Percentiles rank a stretch among this genome's conserved stretches.
These are phyloP conservation scores for Hassar affinis DNA, from an alignment of 2,113 vertebrate genomes.

Conservation along the genomic window DNA sequence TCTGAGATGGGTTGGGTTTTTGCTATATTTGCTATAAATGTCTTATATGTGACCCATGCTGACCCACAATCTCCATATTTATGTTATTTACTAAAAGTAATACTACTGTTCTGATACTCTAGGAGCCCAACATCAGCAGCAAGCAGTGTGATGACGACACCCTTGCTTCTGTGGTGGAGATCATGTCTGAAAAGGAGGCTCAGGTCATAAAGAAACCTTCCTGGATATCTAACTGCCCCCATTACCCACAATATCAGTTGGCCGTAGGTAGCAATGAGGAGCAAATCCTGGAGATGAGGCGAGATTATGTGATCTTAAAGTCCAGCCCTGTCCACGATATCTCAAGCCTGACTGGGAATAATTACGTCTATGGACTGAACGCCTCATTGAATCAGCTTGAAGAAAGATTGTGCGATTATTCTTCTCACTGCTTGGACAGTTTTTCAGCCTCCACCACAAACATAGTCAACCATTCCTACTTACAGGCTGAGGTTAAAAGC, in stretches of 20 bases:
- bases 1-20: too few relatives aligned
- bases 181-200: constrained; percentile 61
- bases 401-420: constrained; percentile 26
- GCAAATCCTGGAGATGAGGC: constrained; percentile 43
- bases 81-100: neutral
- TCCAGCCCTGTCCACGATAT: constrained; percentile 47
- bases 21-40: neutral
- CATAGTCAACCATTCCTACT: constrained; percentile 68
- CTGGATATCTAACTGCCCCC: constrained; percentile 30
- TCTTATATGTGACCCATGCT: neutral
- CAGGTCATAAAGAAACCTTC: constrained; percentile 27
- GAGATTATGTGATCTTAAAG: constrained; percentile 72
- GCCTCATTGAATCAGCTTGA: constrained; percentile 26
- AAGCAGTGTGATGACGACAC: constrained; percentile 67
- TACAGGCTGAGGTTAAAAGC: constrained; percentile 45
- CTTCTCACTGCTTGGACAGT: neutral
- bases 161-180: constrained; percentile 68
- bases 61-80: neutral
- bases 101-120: constrained; percentile 19
- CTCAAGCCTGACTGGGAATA: constrained; percentile 56
- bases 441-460: constrained; percentile 31
- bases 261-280: constrained; percentile 16
- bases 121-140: constrained; percentile 61
- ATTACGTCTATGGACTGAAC: constrained; percentile 55
- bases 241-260: constrained; percentile 35